phyloP scores from a whole-genome alignment of 2,113 vertebrate species.

The Python bivittatus region DNA sequence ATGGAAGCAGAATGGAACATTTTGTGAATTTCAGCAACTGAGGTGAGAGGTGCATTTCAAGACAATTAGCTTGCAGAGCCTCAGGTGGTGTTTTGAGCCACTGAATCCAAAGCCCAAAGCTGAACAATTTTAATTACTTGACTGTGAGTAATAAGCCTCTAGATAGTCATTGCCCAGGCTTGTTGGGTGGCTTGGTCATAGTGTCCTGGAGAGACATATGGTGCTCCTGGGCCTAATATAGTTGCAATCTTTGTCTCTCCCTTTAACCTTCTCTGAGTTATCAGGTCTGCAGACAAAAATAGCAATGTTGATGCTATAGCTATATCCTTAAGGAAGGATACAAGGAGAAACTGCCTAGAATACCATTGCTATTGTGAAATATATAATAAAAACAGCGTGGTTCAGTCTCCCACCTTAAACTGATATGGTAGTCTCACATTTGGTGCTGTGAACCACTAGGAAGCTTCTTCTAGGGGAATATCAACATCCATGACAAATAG shows the following conservation, averaged over 20 bases:
- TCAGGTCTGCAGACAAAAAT: background rate
- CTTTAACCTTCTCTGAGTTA: background rate
- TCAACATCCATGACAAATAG: background rate
- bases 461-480: background rate
- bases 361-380: background rate
- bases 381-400: background rate
- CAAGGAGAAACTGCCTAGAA: background rate
- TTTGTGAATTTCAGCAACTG: constrained; percentile 14
- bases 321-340: background rate
- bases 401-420: background rate
- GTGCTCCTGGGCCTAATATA: background rate
- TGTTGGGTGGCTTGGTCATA: constrained; percentile 9
- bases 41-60: constrained; percentile 4
- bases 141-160: constrained; percentile 10
- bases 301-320: background rate
- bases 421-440: background rate
- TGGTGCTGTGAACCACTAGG: background rate
- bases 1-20: background rate
- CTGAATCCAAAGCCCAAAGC: constrained; percentile 18
- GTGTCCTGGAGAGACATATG: constrained; percentile 10
- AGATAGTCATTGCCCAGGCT: constrained; percentile 9
- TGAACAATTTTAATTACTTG: constrained; percentile 22
- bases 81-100: constrained; percentile 20
- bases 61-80: constrained; percentile 20
- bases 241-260: background rate